A percentile compares a stretch with the other conserved stretches of the same genome.
phyloP scores from a whole-genome alignment of 2,113 vertebrate genomes.

The Etheostoma spectabile region DNA sequence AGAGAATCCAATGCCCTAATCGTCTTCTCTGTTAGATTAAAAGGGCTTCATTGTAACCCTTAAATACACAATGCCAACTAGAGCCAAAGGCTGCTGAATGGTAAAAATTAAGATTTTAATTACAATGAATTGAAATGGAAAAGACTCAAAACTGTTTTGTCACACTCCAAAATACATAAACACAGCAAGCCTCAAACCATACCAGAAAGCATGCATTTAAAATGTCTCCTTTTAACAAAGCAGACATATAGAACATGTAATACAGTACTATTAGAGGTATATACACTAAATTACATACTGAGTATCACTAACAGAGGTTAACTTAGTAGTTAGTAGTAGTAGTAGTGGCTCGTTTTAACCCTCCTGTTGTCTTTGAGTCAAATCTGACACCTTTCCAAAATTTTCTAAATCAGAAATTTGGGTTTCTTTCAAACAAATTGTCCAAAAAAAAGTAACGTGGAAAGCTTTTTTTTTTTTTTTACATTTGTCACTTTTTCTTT shows the following conservation, averaged over 20 bases:
- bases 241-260: background rate
- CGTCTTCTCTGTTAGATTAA: background rate
- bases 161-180: background rate
- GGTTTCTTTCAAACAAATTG: no score
- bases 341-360: no score
- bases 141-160: background rate
- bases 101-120: background rate
- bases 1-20: background rate
- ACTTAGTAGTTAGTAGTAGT: no score
- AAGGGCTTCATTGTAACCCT: background rate
- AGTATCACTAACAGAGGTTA: background rate
- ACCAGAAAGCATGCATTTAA: background rate
- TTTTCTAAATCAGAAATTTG: no score
- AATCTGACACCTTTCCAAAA: no score
- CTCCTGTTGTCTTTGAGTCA: no score
- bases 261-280: background rate
- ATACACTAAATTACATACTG: background rate
- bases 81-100: background rate
- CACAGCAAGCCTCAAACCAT: background rate
- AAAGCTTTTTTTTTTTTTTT: no score
- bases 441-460: no score
- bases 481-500: no score
- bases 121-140: background rate
- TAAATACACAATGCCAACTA: background rate
- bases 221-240: background rate